Evolutionary conservation across 2,888 invertebrate species (phyloP).

Genomic region (Amphimallon solstitiale): DNA sequence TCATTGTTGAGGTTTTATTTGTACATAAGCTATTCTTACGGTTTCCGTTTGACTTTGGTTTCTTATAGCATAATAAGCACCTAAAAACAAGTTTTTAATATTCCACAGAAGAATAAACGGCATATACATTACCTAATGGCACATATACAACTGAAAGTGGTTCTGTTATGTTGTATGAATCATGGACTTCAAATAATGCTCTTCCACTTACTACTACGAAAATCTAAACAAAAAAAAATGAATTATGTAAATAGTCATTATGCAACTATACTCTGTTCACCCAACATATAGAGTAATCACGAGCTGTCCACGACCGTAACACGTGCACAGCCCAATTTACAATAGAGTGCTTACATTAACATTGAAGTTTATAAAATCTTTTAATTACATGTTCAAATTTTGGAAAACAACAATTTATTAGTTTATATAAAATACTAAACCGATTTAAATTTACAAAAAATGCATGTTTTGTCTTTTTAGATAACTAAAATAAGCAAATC

Average conservation of each 20-base stretch:
- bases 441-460: no score
- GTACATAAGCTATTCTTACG: neutral
- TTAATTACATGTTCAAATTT: no score
- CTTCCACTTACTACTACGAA: neutral
- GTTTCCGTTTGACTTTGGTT: neutral
- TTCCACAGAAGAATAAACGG: neutral
- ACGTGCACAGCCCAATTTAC: no score
- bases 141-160: neutral
- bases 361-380: no score
- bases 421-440: no score
- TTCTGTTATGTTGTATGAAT: neutral
- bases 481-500: no score
- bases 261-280: no score
- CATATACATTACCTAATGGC: neutral
- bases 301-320: no score
- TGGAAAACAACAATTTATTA: no score
- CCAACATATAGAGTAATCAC: no score
- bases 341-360: no score
- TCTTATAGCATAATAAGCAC: neutral
- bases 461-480: no score
- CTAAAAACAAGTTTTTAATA: neutral
- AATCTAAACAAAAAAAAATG: neutral
- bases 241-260: neutral
- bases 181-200: constrained; percentile 8
- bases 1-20: neutral